Percentiles rank a stretch among this genome's conserved stretches.
These are phyloP conservation scores for Paralvinella palmiformis DNA, from an alignment of 1,140 invertebrate genomes.

Conservation along the genomic window DNA sequence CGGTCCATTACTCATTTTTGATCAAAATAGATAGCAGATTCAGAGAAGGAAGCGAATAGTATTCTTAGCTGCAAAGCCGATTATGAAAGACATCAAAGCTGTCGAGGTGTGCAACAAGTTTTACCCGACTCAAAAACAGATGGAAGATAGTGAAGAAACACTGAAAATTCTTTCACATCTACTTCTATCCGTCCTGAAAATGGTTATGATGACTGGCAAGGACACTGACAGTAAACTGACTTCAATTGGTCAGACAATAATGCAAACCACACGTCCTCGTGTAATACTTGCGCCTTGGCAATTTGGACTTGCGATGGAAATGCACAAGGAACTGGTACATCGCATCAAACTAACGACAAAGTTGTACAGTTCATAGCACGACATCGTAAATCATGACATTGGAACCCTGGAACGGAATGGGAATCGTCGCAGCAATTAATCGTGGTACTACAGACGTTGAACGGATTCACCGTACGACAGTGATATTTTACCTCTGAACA, in stretches of 20 bases:
- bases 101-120: not conserved
- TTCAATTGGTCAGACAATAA: slow-evolving; percentile 21
- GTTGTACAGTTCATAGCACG: not conserved
- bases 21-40: not conserved
- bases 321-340: not conserved
- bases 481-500: not conserved
- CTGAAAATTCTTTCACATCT: slow-evolving; percentile 13
- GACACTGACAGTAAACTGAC: slow-evolving; percentile 14
- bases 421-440: not conserved
- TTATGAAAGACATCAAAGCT: not conserved
- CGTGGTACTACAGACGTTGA: not conserved
- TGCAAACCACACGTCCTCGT: slow-evolving; percentile 22
- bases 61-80: not conserved
- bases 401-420: not conserved
- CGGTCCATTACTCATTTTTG: slow-evolving; percentile 17
- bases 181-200: slow-evolving; percentile 5
- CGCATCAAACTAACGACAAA: not conserved
- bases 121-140: not conserved
- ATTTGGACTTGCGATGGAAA: not conserved
- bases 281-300: slow-evolving; percentile 21
- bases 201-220: slow-evolving; percentile 11
- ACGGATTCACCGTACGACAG: not conserved
- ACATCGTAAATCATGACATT: not conserved
- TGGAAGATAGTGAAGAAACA: not conserved
- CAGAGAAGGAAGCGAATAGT: slow-evolving; percentile 2